phyloP scores from a whole-genome alignment of 2,888 invertebrate species.

The Silvanus unidentatus region DNA sequence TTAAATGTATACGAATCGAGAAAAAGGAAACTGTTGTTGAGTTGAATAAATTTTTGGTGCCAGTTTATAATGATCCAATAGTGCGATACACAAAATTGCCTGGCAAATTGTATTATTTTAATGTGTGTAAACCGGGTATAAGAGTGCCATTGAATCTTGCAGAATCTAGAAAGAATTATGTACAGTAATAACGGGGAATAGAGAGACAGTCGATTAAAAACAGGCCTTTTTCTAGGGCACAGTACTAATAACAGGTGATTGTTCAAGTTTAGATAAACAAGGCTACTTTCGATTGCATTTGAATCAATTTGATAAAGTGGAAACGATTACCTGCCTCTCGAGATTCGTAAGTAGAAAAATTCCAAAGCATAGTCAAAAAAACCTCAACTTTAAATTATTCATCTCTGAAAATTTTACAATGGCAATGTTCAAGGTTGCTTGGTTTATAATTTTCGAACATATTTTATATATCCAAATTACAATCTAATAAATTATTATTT shows the following conservation, averaged over 20 bases:
- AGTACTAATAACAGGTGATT: constrained; percentile 53
- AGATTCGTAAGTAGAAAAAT: constrained; percentile 43
- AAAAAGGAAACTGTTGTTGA: background rate
- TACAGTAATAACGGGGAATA: constrained; percentile 15
- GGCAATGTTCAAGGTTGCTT: too few species aligned
- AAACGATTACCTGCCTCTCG: constrained; percentile 57
- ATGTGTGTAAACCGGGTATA: constrained; percentile 53
- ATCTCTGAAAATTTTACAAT: too few species aligned
- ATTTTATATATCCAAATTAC: background rate
- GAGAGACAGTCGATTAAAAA: background rate
- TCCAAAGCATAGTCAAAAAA: background rate
- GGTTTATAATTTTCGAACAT: too few species aligned
- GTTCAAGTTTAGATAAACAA: constrained; percentile 37
- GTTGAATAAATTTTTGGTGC: constrained; percentile 27
- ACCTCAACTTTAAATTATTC: too few species aligned
- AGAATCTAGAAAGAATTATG: constrained; percentile 37
- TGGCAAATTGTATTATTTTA: constrained; percentile 56
- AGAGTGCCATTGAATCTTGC: constrained; percentile 51
- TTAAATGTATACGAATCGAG: background rate
- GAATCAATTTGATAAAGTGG: constrained; percentile 52
- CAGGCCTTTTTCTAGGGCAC: constrained; percentile 48
- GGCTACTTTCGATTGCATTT: constrained; percentile 59
- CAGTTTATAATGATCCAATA: constrained; percentile 41
- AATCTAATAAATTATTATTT: constrained; percentile 13
- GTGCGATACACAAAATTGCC: constrained; percentile 51